These are phyloP conservation scores for Torymus auratus DNA, from an alignment of 2,888 invertebrate species.

Conservation along the genomic window DNA sequence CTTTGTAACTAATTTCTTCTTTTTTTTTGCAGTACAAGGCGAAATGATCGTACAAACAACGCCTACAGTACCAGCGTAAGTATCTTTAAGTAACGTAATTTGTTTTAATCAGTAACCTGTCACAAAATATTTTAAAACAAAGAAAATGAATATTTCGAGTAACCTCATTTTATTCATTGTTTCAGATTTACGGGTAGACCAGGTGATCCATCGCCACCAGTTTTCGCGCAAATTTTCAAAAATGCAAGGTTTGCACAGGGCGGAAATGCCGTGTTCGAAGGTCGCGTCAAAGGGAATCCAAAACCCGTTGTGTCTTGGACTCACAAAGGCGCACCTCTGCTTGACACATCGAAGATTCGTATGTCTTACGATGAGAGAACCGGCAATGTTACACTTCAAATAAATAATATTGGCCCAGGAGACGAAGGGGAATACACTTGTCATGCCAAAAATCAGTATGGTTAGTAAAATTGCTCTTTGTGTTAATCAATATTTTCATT, in stretches of 20 bases:
- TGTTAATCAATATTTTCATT: slow-evolving; percentile 8
- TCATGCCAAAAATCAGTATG: slow-evolving; percentile 95
- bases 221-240: slow-evolving; percentile 96
- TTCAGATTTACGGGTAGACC: slow-evolving; percentile 78
- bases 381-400: slow-evolving; percentile 93
- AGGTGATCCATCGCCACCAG: slow-evolving; percentile 91
- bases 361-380: slow-evolving; percentile 94
- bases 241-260: slow-evolving; percentile 97
- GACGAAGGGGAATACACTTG: slow-evolving; percentile 98
- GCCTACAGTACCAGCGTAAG: slow-evolving; percentile 74
- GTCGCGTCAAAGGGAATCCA: slow-evolving; percentile 92
- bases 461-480: slow-evolving; percentile 60
- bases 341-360: slow-evolving; percentile 91
- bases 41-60: slow-evolving; percentile 80
- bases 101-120: no score
- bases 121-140: background rate
- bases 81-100: slow-evolving; percentile 40
- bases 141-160: background rate
- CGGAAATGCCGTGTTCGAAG: slow-evolving; percentile 94
- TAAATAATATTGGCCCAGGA: slow-evolving; percentile 95
- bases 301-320: slow-evolving; percentile 95
- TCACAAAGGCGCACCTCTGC: slow-evolving; percentile 89
- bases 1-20: background rate
- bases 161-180: slow-evolving; percentile 2
- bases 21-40: slow-evolving; percentile 82